Conservation (phyloP, 2,888 invertebrate species). For the Encarsia formosa region DNA sequence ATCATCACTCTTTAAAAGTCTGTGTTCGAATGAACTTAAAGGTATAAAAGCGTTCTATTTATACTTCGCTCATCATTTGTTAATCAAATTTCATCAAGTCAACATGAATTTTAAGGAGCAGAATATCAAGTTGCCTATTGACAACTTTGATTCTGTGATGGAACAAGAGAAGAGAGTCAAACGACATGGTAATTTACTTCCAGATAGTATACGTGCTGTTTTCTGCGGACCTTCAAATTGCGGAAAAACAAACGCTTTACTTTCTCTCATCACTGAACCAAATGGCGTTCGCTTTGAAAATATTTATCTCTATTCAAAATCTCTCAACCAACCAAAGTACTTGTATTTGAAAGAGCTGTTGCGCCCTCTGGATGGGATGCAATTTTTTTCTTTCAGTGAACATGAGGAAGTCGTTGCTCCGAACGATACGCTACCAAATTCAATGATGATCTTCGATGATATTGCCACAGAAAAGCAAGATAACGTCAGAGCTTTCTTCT, state of each 20-base stretch:
- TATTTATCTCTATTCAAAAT: slow-evolving; percentile 5
- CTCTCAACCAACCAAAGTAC: slow-evolving; percentile 7
- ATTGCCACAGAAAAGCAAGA: slow-evolving; percentile 38
- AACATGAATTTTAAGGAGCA: neutral
- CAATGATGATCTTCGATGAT: slow-evolving; percentile 49
- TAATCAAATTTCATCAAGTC: neutral
- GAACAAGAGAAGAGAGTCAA: neutral
- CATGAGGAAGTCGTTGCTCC: slow-evolving; percentile 15
- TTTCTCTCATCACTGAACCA: slow-evolving; percentile 4
- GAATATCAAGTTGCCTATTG: neutral
- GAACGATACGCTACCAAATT: slow-evolving; percentile 22
- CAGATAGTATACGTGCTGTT: slow-evolving; percentile 5
- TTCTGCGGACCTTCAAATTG: slow-evolving; percentile 6
- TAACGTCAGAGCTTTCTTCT: slow-evolving; percentile 28
- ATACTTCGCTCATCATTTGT: neutral
- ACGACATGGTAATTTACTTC: slow-evolving; percentile 4
- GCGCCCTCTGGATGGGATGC: neutral
- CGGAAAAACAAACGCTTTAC: slow-evolving; percentile 4
- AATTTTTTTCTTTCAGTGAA: slow-evolving; percentile 10
- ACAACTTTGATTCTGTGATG: slow-evolving; percentile 1
- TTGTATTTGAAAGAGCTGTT: neutral
- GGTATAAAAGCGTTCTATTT: slow-evolving; percentile 1
- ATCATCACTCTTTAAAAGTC: no score
- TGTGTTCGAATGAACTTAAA: neutral
- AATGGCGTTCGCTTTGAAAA: slow-evolving; percentile 4